Evolutionary conservation across 1,140 invertebrate genomes (phyloP).

Genomic region (Saxidomus purpurata): DNA sequence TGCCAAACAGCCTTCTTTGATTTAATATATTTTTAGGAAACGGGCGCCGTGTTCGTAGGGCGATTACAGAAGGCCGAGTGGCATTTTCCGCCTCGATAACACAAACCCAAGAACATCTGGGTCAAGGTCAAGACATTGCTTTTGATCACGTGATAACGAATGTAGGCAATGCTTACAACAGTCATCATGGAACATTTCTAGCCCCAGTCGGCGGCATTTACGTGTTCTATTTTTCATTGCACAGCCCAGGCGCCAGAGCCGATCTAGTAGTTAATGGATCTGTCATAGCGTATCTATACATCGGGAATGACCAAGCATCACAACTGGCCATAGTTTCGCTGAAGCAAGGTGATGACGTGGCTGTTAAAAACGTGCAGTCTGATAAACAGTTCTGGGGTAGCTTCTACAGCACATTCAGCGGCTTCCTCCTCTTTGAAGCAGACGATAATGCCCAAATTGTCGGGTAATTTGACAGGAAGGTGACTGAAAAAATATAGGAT

Average conservation of each 20-base stretch:
- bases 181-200: constrained; percentile 13
- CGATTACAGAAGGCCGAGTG: background rate
- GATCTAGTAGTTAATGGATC: background rate
- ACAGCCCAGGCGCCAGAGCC: background rate
- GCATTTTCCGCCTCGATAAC: constrained; percentile 21
- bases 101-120: background rate
- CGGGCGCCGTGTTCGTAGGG: background rate
- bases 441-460: background rate
- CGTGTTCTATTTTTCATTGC: background rate
- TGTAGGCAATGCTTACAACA: constrained; percentile 16
- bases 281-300: background rate
- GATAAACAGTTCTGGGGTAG: background rate
- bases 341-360: background rate
- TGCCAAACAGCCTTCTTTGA: too few relatives aligned
- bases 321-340: background rate
- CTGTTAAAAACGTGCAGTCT: background rate
- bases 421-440: background rate
- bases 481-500: too few relatives aligned
- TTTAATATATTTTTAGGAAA: background rate
- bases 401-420: background rate
- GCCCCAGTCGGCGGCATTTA: constrained; percentile 14
- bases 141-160: constrained; percentile 34
- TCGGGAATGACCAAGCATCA: background rate
- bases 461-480: too few relatives aligned
- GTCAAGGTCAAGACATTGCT: constrained; percentile 15